Evolutionary conservation across 2,797 vertebrate species (phyloP).

Genomic region (Clarias laeviceps): DNA sequence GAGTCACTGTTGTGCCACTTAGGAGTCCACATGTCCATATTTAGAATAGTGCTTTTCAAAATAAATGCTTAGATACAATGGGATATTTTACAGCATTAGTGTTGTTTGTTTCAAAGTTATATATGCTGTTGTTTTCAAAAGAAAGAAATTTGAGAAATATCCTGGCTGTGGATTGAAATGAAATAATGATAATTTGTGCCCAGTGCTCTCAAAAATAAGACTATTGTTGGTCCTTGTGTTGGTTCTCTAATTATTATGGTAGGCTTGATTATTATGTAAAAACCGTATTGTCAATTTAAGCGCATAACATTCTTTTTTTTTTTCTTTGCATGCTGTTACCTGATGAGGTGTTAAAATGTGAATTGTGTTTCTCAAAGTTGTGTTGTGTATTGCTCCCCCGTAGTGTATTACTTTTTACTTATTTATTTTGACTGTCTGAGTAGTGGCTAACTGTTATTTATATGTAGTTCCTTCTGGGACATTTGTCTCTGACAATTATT

Average conservation of each 20-base stretch:
- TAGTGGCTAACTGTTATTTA: not conserved
- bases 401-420: not conserved
- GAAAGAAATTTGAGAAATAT: not conserved
- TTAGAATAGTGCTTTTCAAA: not conserved
- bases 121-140: not conserved
- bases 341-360: not conserved
- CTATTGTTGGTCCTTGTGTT: not conserved
- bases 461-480: not conserved
- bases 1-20: not conserved
- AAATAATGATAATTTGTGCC: not conserved
- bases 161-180: not conserved
- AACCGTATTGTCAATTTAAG: not conserved
- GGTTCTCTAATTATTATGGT: not conserved
- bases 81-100: not conserved
- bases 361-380: not conserved
- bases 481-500: not conserved
- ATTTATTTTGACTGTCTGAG: not conserved
- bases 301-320: too few relatives aligned
- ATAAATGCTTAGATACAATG: not conserved
- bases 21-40: not conserved
- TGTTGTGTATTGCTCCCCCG: not conserved
- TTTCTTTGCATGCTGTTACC: not conserved
- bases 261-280: not conserved
- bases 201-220: not conserved
- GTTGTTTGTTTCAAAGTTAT: not conserved